Evolutionary conservation across 2,888 invertebrate species (phyloP).

Genomic region (Tetropium fuscum): DNA sequence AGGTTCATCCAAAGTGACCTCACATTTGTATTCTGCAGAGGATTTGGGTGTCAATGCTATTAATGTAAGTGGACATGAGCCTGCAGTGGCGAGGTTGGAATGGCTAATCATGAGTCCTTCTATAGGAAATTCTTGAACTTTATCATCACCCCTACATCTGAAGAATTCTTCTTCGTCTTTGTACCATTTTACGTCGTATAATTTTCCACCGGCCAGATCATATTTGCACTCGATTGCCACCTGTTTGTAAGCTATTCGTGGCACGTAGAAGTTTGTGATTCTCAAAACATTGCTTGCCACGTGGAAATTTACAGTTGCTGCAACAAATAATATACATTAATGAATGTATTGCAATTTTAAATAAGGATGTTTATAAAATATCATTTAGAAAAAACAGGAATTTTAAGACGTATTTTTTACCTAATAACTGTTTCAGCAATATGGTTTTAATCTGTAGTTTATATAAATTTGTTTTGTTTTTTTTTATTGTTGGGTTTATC

Average conservation of each 20-base stretch:
- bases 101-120: conserved; percentile 53
- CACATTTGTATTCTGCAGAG: conserved; percentile 58
- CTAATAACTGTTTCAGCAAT: too few species aligned
- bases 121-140: conserved; percentile 51
- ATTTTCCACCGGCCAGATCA: conserved; percentile 44
- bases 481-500: too few species aligned
- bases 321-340: background rate
- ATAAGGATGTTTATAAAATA: too few species aligned
- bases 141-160: conserved; percentile 47
- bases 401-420: too few species aligned
- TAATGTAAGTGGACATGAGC: conserved; percentile 56
- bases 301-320: background rate
- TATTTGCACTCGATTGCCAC: conserved; percentile 51
- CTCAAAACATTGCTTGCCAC: background rate
- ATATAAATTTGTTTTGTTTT: too few species aligned
- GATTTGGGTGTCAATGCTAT: conserved; percentile 51
- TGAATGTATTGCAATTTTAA: too few species aligned
- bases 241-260: conserved; percentile 10
- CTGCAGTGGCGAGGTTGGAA: conserved; percentile 38
- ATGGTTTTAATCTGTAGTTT: too few species aligned
- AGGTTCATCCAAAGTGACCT: conserved; percentile 58
- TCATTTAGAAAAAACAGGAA: too few species aligned
- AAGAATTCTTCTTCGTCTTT: conserved; percentile 54
- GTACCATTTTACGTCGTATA: conserved; percentile 59
- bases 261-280: conserved; percentile 21